Evolutionary conservation across 2,113 vertebrate genomes (phyloP), one percentile per base, ranked within the genome.

Genomic region (Callopanchax toddi): DNA sequence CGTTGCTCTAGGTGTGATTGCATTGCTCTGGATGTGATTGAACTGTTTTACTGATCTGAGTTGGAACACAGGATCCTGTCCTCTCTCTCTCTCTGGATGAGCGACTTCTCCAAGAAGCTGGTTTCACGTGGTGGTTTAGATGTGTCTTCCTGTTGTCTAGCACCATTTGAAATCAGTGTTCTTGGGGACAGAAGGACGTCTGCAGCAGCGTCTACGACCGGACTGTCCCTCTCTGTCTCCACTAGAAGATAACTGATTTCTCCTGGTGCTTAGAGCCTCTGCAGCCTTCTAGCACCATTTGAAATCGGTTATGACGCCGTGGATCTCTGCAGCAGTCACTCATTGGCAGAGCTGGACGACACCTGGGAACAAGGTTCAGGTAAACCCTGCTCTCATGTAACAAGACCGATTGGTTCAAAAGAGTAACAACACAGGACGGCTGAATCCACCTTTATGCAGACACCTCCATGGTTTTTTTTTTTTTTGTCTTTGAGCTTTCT

Each of bases 241-340:
- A 95, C 91, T 90, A 91, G 93, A 95, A 92, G 96, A 98, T 99
- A 94, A 98, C 96, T 93, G 97, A 96, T 98, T 97, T 99, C 96
- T 89, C 94, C 89, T 98, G 96, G 95, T 98, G 97, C 92, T 94
- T 94, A 96, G 97, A 99, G 95, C 93, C 92, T 0, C 60, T 91
- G 90, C 60, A 78, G 92, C 91, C 94, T 93, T 98, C 97, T 99
- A 99, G 97, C 97, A 99, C 97, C 97, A 99, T 98, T 96, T 96
- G 97, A 99, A 99, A 99, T 99, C 97, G 96, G 97, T 99, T 99
- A 99, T 98, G 95, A 94, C 93, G 94, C 91, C 71, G 95, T 96
- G 96, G 95, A 94, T 86, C 78, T 53, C 43, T 72, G 71, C 90
- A 36, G 79, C 87, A 22, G 62, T 57, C 6, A 42, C 1, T 16